phyloP scores from a whole-genome alignment of 2,888 invertebrate species.

The Drosophila sordidapex region DNA sequence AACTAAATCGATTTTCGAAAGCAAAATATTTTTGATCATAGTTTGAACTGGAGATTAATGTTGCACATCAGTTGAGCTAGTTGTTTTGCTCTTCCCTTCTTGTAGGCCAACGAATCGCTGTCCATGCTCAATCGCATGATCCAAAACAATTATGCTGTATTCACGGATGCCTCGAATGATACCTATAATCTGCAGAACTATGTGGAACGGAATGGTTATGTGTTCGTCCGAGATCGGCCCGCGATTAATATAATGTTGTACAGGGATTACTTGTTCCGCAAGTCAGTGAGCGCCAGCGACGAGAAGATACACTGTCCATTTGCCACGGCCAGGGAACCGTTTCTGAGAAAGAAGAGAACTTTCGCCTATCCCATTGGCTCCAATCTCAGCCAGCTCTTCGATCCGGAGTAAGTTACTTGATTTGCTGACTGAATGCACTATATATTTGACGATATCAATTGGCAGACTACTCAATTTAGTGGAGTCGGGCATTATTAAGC shows the following conservation, averaged over 20 bases:
- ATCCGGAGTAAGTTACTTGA: conserved; percentile 88
- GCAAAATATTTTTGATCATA: not conserved
- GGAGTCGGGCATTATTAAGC: conserved; percentile 91
- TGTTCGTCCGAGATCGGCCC: conserved; percentile 90
- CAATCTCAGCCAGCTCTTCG: conserved; percentile 87
- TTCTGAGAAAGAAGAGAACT: conserved; percentile 88
- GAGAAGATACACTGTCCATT: conserved; percentile 90
- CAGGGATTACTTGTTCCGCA: conserved; percentile 88
- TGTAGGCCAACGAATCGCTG: conserved; percentile 82
- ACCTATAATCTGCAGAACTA: conserved; percentile 84
- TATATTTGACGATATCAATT: conserved; percentile 32
- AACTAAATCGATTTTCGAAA: not conserved
- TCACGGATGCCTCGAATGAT: conserved; percentile 83
- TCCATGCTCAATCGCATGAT: conserved; percentile 82
- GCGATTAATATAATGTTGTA: conserved; percentile 90
- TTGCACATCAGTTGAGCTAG: rapidly evolving
- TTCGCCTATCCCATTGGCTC: conserved; percentile 90
- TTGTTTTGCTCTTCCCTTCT: not conserved
- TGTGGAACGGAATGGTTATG: conserved; percentile 85
- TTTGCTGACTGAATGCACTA: not conserved
- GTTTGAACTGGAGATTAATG: not conserved
- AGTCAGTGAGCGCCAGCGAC: conserved; percentile 86
- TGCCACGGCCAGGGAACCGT: conserved; percentile 89
- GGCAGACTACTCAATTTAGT: conserved; percentile 89
- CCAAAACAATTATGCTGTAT: conserved; percentile 80